phyloP scores from a whole-genome alignment of 2,797 vertebrate genomes.

The Botia almorhae region DNA sequence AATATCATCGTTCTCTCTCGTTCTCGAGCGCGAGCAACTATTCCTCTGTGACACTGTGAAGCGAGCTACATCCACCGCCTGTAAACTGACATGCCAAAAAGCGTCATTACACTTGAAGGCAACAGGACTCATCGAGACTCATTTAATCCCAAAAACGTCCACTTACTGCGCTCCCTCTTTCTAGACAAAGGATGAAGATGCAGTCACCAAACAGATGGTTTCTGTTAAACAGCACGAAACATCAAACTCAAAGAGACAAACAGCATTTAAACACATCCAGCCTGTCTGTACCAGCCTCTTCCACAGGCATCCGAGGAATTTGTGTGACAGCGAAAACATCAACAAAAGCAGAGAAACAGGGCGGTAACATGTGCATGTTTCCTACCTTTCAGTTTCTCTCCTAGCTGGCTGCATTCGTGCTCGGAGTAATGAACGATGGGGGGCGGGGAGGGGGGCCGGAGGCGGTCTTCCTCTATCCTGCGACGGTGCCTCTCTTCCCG shows the following conservation, averaged over 20 bases:
- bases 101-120: background rate
- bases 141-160: constrained; percentile 8
- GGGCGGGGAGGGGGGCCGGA: constrained; percentile 89
- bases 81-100: background rate
- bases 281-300: too few relatives aligned
- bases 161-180: background rate
- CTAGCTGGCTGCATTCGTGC: constrained; percentile 89
- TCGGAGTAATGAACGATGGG: constrained; percentile 94
- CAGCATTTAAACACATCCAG: constrained; percentile 21
- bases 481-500: constrained; percentile 91
- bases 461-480: constrained; percentile 87
- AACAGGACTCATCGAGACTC: constrained; percentile 2
- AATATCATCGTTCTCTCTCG: background rate
- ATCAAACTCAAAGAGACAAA: constrained; percentile 51
- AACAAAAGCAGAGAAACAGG: background rate
- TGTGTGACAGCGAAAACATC: constrained; percentile 6
- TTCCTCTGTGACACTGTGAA: constrained; percentile 10
- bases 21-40: background rate
- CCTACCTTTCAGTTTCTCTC: constrained; percentile 94
- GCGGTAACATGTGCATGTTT: background rate
- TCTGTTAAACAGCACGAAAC: constrained; percentile 40
- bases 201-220: constrained; percentile 58
- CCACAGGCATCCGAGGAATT: background rate
- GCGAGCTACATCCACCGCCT: background rate
- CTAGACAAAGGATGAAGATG: constrained; percentile 16